Percentiles rank a stretch among this genome's conserved stretches.
phyloP scores from a whole-genome alignment of 2,113 vertebrate genomes.

The Elanus axillaris region DNA sequence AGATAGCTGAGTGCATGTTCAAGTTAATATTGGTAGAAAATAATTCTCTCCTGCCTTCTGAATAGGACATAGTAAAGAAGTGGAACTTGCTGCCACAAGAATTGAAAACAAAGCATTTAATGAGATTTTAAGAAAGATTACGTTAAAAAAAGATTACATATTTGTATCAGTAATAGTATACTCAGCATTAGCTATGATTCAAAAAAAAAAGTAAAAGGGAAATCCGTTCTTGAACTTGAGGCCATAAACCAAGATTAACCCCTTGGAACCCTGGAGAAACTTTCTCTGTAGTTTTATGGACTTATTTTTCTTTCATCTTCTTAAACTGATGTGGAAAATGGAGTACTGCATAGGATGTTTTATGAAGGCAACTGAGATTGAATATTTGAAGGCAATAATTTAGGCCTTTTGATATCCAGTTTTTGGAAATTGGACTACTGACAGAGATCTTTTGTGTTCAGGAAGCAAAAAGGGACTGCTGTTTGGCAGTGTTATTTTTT shows the following conservation, averaged over 20 bases:
- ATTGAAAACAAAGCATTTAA: neutral
- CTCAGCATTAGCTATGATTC: neutral
- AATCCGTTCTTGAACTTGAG: neutral
- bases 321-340: neutral
- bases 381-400: neutral
- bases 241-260: neutral
- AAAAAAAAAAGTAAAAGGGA: neutral
- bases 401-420: neutral
- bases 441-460: neutral
- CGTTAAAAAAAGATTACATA: neutral
- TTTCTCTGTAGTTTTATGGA: neutral
- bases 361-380: neutral
- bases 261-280: neutral
- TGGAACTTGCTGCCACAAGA: neutral
- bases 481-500: neutral
- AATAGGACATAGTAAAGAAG: neutral
- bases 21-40: neutral
- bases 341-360: neutral
- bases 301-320: neutral
- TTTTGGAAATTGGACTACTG: neutral
- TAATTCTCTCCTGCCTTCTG: neutral
- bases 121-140: neutral
- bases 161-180: neutral
- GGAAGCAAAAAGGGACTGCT: neutral
- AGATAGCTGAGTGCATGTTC: neutral